These are phyloP conservation scores for Tolmerus cingulatus DNA, from an alignment of 2,888 invertebrate species.

Conservation along the genomic window DNA sequence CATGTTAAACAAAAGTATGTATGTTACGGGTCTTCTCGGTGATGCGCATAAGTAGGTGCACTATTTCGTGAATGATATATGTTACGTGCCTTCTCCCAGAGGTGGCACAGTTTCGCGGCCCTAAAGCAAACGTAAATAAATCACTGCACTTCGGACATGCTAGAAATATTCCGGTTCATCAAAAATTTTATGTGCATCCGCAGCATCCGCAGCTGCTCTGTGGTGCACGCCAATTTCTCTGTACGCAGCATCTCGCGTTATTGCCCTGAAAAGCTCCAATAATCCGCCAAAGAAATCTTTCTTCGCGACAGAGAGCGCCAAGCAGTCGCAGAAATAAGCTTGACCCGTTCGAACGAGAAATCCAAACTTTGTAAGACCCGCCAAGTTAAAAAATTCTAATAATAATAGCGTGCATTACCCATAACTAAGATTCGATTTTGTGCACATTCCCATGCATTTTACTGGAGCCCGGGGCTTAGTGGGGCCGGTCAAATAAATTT, in stretches of 20 bases:
- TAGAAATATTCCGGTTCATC: not conserved
- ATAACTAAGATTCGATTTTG: not conserved
- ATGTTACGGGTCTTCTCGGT: not conserved
- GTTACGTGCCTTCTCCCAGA: not conserved
- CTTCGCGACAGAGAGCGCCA: slow-evolving; percentile 42
- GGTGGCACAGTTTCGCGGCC: not conserved
- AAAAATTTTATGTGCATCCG: not conserved
- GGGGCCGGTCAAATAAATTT: not conserved
- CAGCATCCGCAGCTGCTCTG: not conserved
- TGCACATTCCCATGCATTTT: not conserved
- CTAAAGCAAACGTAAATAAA: not conserved
- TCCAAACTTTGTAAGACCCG: slow-evolving; percentile 55
- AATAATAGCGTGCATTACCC: not conserved
- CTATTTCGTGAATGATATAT: not conserved
- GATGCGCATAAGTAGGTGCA: not conserved
- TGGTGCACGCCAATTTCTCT: not conserved
- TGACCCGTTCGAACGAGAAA: slow-evolving; percentile 61
- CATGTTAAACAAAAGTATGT: not conserved
- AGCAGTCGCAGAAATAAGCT: slow-evolving; percentile 58
- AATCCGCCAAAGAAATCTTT: not conserved
- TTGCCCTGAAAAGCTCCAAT: slow-evolving; percentile 6
- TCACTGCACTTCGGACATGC: not conserved
- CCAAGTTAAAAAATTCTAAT: slow-evolving; percentile 53
- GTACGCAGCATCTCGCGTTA: not conserved
- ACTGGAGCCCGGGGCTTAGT: not conserved